Evolutionary conservation across 1,140 invertebrate species (phyloP).

Genomic region (Drosophila sucinea): DNA sequence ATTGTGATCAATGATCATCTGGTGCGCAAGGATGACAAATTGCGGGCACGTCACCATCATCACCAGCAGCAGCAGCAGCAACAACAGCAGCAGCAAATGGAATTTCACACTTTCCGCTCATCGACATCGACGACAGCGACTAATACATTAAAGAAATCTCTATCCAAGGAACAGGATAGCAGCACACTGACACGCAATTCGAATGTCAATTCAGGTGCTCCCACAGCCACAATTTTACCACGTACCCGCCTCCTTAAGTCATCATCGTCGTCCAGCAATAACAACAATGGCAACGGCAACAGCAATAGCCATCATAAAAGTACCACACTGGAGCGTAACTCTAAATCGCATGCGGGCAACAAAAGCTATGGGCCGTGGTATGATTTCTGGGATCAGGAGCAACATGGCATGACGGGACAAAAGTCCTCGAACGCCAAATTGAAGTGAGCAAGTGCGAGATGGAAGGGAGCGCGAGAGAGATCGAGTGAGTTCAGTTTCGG

Average conservation of each 20-base stretch:
- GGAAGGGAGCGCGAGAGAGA: constrained; percentile 70
- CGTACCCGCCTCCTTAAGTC: constrained; percentile 86
- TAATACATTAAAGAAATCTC: constrained; percentile 67
- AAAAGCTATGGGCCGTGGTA: constrained; percentile 94
- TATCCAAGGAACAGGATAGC: constrained; percentile 67
- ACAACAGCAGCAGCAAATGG: constrained; percentile 83
- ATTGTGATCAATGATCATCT: constrained; percentile 90
- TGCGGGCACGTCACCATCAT: constrained; percentile 56
- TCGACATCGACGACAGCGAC: constrained; percentile 59
- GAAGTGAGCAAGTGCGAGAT: constrained; percentile 41
- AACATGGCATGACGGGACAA: constrained; percentile 64
- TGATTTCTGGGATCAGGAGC: constrained; percentile 89
- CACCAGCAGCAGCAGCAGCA: constrained; percentile 55
- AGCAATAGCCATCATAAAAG: constrained; percentile 63
- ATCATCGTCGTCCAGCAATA: constrained; percentile 58
- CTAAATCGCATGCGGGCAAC: constrained; percentile 64
- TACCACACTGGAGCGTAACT: constrained; percentile 71
- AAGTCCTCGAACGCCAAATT: constrained; percentile 73
- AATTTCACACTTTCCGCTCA: constrained; percentile 83
- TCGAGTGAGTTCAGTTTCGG: constrained; percentile 71
- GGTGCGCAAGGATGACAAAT: constrained; percentile 84
- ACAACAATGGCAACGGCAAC: constrained; percentile 46
- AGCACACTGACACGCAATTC: constrained; percentile 72
- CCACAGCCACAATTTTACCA: constrained; percentile 86
- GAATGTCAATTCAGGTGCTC: constrained; percentile 50